Evolutionary conservation across 2,113 vertebrate genomes (phyloP).

Genomic region (Pycnonotus jocosus): DNA sequence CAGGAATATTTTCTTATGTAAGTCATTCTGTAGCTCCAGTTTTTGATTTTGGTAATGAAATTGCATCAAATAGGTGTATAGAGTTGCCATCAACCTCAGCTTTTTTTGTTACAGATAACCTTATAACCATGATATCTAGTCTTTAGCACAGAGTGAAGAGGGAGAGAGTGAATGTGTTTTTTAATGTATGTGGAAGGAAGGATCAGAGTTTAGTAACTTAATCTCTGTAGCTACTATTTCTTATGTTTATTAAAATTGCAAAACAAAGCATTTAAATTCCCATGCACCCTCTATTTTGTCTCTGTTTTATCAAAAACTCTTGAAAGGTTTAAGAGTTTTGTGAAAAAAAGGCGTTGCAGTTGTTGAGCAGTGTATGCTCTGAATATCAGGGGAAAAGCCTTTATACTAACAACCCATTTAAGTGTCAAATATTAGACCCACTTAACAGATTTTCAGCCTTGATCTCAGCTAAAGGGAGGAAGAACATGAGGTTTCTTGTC

Average conservation of each 20-base stretch:
- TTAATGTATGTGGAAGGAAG: background rate
- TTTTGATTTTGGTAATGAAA: background rate
- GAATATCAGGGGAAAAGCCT: background rate
- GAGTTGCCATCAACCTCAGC: background rate
- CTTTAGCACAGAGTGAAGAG: background rate
- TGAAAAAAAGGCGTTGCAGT: background rate
- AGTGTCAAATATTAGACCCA: background rate
- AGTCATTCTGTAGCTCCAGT: background rate
- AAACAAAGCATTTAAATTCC: background rate
- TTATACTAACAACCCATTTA: background rate
- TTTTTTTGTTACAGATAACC: background rate
- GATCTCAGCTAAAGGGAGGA: background rate
- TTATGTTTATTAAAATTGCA: background rate
- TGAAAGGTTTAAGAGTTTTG: background rate
- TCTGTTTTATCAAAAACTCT: background rate
- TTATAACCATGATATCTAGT: background rate
- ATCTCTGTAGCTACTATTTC: background rate
- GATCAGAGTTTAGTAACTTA: background rate
- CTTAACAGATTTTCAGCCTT: background rate
- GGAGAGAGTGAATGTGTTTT: accelerated
- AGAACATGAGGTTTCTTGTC: background rate
- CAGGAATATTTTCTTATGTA: slow-evolving; percentile 37
- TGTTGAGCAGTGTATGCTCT: background rate
- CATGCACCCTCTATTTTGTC: background rate
- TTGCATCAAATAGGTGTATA: background rate